These are phyloP conservation scores for Melikaiella ostensackeni DNA, from an alignment of 2,888 invertebrate genomes.

Conservation along the genomic window DNA sequence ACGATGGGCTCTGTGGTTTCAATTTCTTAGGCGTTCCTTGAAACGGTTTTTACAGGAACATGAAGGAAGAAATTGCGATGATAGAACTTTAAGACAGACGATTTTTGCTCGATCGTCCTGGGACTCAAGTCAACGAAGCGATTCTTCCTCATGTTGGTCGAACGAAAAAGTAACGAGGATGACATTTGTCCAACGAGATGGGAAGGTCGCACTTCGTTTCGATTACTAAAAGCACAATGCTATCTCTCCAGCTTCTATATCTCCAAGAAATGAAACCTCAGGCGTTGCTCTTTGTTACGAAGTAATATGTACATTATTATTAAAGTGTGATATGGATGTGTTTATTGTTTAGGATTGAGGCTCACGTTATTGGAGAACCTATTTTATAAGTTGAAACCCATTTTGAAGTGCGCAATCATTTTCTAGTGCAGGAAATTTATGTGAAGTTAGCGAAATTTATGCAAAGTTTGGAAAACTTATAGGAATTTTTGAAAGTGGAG, in stretches of 20 bases:
- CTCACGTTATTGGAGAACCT: no score
- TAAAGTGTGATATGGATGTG: no score
- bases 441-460: no score
- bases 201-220: constrained; percentile 32
- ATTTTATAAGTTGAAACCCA: no score
- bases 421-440: no score
- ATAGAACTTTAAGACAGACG: background rate
- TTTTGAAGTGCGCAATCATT: no score
- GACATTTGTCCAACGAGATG: constrained; percentile 56
- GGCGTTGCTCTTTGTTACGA: background rate
- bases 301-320: no score
- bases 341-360: no score
- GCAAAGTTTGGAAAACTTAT: no score
- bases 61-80: constrained; percentile 35
- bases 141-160: constrained; percentile 50
- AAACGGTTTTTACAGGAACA: background rate
- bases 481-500: no score
- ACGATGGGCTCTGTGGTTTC: background rate
- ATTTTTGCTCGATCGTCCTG: constrained; percentile 3
- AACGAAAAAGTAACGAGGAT: constrained; percentile 61
- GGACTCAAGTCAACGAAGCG: constrained; percentile 22
- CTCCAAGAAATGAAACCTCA: background rate
- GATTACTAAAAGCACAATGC: constrained; percentile 23
- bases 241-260: background rate
- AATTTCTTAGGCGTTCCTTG: background rate